Base-by-base conservation (phyloP, 2,797 vertebrate genomes). In the Sebastes flavidus region DNA sequence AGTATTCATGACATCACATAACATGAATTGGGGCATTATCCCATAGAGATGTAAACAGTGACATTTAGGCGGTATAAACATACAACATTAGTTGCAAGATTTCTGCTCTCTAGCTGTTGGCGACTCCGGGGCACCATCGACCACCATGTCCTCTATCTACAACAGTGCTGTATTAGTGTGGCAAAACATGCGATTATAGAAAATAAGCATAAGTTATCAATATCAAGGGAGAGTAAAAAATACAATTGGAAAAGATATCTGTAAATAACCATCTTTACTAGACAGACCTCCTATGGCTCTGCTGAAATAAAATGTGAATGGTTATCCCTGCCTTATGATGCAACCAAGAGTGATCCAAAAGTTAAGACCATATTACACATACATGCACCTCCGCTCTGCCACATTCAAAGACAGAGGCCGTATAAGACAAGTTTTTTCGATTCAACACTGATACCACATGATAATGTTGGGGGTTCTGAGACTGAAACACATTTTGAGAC, bases 161-260 rank as follows among this genome's bases (percentile, higher is more conserved):
- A 93, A 94, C 92, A 94, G 91, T 93, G 94, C 89, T 94, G 93
- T 92, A 94, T 94, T 94, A 94, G 93, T 94, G 94, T 94, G 93
- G 90, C 91, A 93, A 94, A 93, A 95, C 95, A 95, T 95, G 95
- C 94, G 81, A 89, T 92, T 93, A 93, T 92, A 94, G 91, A 94
- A 95, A 94, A 94, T 93, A 95, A 92, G 90, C 91, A 93, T 91
- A 94, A 90, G 88, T 94, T 93, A 91, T 91, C 90, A 91, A 91
- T 94, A 92, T 88, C 87, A 89, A 92, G 92, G 91, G 89, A 94
- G 89, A 85, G 75, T 94, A 93, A 94, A 93, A 94, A 95, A 94
- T 90, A 91, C 88, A 92, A 92, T 88, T 92, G 87, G 88, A 94
- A 94, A 91, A 88, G 83, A 91, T 88, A 92, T 93, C 88, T 90